These are phyloP conservation scores for Orthochromis malagaraziensis DNA, from an alignment of 2,113 vertebrate species.

Conservation along the genomic window DNA sequence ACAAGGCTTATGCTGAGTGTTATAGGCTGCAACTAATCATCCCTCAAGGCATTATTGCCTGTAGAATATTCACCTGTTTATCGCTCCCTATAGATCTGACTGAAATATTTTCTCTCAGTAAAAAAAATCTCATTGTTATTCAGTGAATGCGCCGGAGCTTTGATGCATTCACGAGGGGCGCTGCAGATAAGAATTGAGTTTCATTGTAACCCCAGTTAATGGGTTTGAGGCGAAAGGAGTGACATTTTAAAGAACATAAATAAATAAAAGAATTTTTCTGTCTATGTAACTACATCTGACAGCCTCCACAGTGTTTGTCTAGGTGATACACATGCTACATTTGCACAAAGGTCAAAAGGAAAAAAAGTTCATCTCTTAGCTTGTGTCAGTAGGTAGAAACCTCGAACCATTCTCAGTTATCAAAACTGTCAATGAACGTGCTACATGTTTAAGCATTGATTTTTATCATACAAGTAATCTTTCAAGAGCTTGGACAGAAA, in stretches of 20 bases:
- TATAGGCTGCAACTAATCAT: constrained; percentile 28
- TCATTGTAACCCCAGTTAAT: constrained; percentile 38
- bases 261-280: constrained; percentile 40
- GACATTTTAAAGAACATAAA: constrained; percentile 61
- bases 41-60: constrained; percentile 6
- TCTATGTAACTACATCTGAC: not conserved
- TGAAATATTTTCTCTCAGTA: constrained; percentile 25
- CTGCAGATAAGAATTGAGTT: constrained; percentile 46
- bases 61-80: constrained; percentile 33
- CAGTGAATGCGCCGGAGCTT: constrained; percentile 7
- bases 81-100: constrained; percentile 30
- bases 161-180: constrained; percentile 37
- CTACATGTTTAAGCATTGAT: not conserved
- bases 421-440: not conserved
- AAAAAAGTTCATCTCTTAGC: not conserved
- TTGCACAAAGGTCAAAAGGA: constrained; percentile 39
- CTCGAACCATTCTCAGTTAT: not conserved
- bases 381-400: not conserved
- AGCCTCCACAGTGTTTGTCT: constrained; percentile 15
- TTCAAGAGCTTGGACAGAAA: not conserved
- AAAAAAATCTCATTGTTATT: constrained; percentile 57
- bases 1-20: not conserved
- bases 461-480: not conserved
- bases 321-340: not conserved
- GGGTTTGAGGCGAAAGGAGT: constrained; percentile 24